Base-by-base conservation (phyloP, 1,140 invertebrate species). In the Probaryconus sp. region DNA sequence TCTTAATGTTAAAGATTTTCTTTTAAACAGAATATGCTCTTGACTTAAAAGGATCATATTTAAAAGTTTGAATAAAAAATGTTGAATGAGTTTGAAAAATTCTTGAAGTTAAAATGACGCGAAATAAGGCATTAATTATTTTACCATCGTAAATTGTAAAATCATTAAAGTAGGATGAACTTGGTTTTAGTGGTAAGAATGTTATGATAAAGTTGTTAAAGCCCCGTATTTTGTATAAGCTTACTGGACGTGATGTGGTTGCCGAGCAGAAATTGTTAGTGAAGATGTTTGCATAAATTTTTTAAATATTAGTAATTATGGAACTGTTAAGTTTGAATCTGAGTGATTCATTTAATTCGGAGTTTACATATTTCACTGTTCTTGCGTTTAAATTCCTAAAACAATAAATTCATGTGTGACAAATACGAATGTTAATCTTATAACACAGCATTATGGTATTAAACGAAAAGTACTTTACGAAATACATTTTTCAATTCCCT, bases 271-370 rank as follows among this genome's bases (percentile, higher is more conserved):
- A 43, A 45, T 16, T 16, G 26, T 33, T 31, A 45, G 7, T 24
- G 31, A 47, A 56, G 28, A 18, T 33, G 24, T 61, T 43, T 45
- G 67, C 67, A 61, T 55, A 48, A 55, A 48, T 61, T 55, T n/a
- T n/a, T n/a, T 7, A 35, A 48, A 18, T 24, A 45, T 30, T 18
- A 10, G 24, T 28, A 21, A 33, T 30, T 16, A 24, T 33, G 20
- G 1, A 6, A 2, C 3, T 28, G 7, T 16, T 3, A 9, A 9
- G 16, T 31, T 33, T 14, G 47, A 16, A 6, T 5, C 6, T 38
- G 11, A 58, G 1, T 13, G 17, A 14, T 13, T 21, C 14, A 50
- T 61, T 38, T 31, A n/a, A 21, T 33, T 7, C 16, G n/a, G 6
- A 31, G 28, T 38, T 45, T 38, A 61, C 14, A 14, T 2, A 3